A percentile compares a stretch with the other conserved stretches of the same genome.
These are phyloP conservation scores for Coreius guichenoti DNA, from an alignment of 2,797 vertebrate genomes.

Conservation along the genomic window DNA sequence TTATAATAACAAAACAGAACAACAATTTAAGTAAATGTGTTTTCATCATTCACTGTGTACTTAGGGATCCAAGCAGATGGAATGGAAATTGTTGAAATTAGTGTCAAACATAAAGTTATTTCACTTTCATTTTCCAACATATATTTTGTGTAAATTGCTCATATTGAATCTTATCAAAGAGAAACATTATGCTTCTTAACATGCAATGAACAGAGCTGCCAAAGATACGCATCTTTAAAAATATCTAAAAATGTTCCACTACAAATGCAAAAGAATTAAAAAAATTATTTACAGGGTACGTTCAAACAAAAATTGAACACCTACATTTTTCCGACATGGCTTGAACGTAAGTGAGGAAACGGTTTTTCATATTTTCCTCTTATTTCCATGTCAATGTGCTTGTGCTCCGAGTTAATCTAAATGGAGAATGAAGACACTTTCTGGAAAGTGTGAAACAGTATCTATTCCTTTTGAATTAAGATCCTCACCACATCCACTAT, in stretches of 20 bases:
- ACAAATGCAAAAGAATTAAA: background rate
- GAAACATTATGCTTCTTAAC: background rate
- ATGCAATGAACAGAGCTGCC: background rate
- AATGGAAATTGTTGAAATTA: background rate
- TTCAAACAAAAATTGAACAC: background rate
- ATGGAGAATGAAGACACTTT: background rate
- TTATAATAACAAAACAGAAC: background rate
- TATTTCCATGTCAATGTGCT: conserved; percentile 1
- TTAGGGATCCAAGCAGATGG: background rate
- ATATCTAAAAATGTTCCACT: background rate
- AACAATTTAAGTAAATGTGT: background rate
- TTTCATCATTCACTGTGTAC: background rate
- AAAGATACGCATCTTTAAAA: background rate
- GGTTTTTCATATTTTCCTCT: background rate
- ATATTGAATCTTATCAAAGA: background rate
- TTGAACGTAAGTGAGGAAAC: background rate
- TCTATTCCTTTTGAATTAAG: background rate
- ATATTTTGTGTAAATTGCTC: background rate
- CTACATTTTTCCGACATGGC: background rate
- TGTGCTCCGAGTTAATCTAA: background rate
- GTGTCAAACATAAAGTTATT: background rate
- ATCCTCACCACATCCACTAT: background rate
- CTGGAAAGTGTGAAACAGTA: background rate
- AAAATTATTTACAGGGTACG: background rate
- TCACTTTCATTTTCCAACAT: background rate